Evolutionary conservation across 2,888 invertebrate genomes (phyloP), one percentile per base, ranked within the genome.

Genomic region (Linnaemya tessellans): DNA sequence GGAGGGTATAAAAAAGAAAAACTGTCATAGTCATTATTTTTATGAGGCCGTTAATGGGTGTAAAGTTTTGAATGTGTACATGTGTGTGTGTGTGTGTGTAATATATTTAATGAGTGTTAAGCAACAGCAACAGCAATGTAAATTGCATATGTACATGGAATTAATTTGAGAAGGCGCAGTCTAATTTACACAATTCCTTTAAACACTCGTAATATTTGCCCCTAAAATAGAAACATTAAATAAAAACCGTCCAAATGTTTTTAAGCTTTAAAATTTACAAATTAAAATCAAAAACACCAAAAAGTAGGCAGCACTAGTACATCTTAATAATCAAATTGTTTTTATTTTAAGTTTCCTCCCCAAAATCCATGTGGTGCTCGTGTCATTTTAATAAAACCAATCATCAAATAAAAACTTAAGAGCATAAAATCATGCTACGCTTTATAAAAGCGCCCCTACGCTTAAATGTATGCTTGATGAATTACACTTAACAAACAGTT

Each of bases 1-100:
- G n/a, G n/a, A n/a, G n/a, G n/a, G n/a, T n/a, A n/a, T n/a, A n/a
- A 60, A 60, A 46, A 71, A 67, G 60, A 54, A 46, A 49, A 54
- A 81, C 65, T 85, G 85, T 71, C 84, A 54, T 81, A 81, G 84
- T 75, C 82, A 82, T 82, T 85, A 81, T 75, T 85, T 71, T 80
- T 25, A 60, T 79, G 43, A 22, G 18, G 56, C 41, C 77, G 46
- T 64, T 67, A 80, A 75, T 51, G 75, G 64, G 64, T 84, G 68
- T 84, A 74, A 70, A 74, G 35, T 51, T 68, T 49, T 22, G 0
- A 49, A 68, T 68, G 60, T 46, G 35, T 54, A 25, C 20, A 51
- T 65, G 41, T 43, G 51, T 75, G 1, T 18, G 8, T 15, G 9
- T 9, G 20, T 51, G 5, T 30, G 41, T 64, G 15, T 49, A 68